Conservation (phyloP, 30 jellyfish, hydroid and myxozoan genomes). For the Catostylus mosaicus region DNA sequence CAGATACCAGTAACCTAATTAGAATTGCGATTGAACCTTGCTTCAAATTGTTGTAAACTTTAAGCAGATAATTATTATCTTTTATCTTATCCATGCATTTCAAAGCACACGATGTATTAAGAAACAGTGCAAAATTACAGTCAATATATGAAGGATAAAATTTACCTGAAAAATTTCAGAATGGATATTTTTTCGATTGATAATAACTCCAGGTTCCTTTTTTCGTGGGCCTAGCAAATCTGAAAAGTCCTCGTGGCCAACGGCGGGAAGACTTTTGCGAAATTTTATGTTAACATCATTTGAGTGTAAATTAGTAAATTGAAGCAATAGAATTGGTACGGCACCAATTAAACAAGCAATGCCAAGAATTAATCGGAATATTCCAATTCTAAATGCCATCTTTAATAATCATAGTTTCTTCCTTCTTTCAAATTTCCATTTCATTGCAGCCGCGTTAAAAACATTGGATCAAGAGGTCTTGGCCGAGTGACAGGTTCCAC, state of each 20-base stretch:
- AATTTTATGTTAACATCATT: conserved; percentile 46
- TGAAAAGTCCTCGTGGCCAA: not conserved
- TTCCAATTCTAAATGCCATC: conserved; percentile 68
- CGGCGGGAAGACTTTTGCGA: conserved; percentile 47
- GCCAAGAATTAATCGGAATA: conserved; percentile 67
- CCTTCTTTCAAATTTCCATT: not conserved
- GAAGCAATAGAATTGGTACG: conserved; percentile 77
- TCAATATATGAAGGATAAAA: not conserved
- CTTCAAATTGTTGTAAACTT: too few relatives aligned
- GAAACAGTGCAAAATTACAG: too few relatives aligned
- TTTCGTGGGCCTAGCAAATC: conserved; percentile 50
- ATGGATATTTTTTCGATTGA: not conserved
- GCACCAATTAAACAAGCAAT: conserved; percentile 84
- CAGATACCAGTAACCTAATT: too few relatives aligned
- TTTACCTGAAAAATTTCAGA: not conserved
- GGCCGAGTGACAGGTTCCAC: conserved; percentile 60
- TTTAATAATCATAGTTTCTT: not conserved
- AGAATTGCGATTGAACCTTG: too few relatives aligned
- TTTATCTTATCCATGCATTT: not conserved
- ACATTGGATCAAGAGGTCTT: conserved; percentile 52
- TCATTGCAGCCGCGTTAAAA: conserved; percentile 30
- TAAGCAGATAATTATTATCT: not conserved
- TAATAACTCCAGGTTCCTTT: not conserved
- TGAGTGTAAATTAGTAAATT: conserved; percentile 60
- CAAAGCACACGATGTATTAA: not conserved